Conservation (phyloP, 2,888 invertebrate species). For the Luperina nickerlii region DNA sequence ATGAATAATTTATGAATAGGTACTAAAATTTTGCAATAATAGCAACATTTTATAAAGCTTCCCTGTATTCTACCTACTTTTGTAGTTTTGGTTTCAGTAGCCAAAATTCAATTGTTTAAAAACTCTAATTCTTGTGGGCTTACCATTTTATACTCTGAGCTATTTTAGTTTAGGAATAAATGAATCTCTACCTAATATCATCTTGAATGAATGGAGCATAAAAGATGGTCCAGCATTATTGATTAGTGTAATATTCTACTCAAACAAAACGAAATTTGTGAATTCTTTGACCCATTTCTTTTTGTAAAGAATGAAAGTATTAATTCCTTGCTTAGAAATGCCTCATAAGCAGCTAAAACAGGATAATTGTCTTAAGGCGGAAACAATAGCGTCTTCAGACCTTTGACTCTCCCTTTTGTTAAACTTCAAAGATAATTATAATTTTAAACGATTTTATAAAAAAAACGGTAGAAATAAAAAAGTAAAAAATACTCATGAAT, state of each 20-base stretch:
- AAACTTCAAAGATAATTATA: conserved; percentile 65
- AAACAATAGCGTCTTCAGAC: conserved; percentile 65
- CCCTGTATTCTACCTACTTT: no score
- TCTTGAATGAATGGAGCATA: no score
- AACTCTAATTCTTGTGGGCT: background rate
- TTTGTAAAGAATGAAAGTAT: conserved; percentile 33
- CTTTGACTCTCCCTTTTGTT: conserved; percentile 62
- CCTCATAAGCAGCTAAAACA: conserved; percentile 57
- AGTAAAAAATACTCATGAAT: conserved; percentile 53
- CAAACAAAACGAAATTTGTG: conserved; percentile 31
- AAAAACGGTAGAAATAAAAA: conserved; percentile 30
- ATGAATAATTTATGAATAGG: no score
- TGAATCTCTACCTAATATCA: no score
- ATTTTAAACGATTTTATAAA: conserved; percentile 61
- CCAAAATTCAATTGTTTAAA: no score
- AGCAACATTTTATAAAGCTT: no score
- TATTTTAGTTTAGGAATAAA: background rate
- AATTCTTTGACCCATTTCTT: conserved; percentile 45
- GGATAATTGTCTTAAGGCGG: conserved; percentile 62
- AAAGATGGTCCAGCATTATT: conserved; percentile 10
- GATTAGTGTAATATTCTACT: conserved; percentile 18
- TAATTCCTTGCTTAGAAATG: conserved; percentile 40
- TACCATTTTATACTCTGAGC: background rate
- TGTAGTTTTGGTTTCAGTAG: no score
- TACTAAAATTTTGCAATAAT: no score